Evolutionary conservation across 2,888 invertebrate genomes (phyloP), one percentile per base, ranked within the genome.

Genomic region (Hemithea aestivaria): DNA sequence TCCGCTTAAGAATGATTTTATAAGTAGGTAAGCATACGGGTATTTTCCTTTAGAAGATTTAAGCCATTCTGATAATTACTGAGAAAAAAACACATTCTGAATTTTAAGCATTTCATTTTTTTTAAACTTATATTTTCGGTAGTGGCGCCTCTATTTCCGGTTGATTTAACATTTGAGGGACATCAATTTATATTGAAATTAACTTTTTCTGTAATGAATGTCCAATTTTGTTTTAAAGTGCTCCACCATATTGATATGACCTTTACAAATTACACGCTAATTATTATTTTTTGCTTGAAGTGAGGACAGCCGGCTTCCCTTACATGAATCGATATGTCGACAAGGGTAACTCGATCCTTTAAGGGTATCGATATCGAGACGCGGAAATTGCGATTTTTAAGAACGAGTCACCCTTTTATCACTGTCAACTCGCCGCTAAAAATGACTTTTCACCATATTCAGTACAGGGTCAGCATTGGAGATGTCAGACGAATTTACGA

Each of bases 331-430:
- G 57, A 59, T 53, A 49, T 25, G 28, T 49, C 48, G 32, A 45
- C 63, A 63, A 72, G 66, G 66, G 81, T 74, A 78, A 80, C 66
- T 56, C 63, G 72, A 78, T 66, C 64, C 47, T 40, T 45, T 56
- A 62, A 56, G 56, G 62, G 48, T 58, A 49, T 54, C 51, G 62
- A 59, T 65, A 60, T 56, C 43, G 50, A 50, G 35, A 58, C 48
- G 52, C 66, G 76, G 78, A 80, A 71, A 67, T 55, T 31, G 5
- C 40, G 45, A 36, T 56, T 58, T 58, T 64, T 58, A 72, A 66
- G 69, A 62, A 28, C 51, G 56, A 48, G 33, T 53, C 58, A 55
- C 44, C 45, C 51, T 51, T 57, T 62, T 60, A 63, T 66, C 56
- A 62, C 51, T 42, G 40, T 51, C 40, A 49, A 41, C 16, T 38